These are phyloP conservation scores for Rachycentron canadum DNA, from an alignment of 2,797 vertebrate species.

Conservation along the genomic window DNA sequence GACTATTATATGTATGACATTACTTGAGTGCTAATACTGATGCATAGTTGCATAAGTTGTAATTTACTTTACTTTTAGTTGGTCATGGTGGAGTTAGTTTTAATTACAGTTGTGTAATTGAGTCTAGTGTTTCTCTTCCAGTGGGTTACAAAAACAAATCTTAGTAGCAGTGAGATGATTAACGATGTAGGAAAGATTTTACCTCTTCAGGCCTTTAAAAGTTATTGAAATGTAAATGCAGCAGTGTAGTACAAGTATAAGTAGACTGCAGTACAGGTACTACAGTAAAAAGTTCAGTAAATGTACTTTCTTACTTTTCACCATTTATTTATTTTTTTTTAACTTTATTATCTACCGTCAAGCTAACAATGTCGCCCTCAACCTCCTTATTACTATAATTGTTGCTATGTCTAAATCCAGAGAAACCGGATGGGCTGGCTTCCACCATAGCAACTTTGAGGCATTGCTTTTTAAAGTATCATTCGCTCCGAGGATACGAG, in stretches of 20 bases:
- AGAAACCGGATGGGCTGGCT: neutral
- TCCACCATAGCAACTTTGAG: slow-evolving; percentile 15
- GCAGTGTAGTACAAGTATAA: neutral
- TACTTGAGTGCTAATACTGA: too few species aligned
- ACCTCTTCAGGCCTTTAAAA: too few species aligned
- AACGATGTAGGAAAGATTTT: too few species aligned
- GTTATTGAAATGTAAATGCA: too few species aligned
- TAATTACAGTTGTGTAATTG: too few species aligned
- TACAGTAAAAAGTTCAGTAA: neutral
- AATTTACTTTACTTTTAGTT: too few species aligned
- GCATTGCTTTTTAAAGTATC: slow-evolving; percentile 30
- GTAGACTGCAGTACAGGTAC: neutral
- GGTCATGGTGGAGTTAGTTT: too few species aligned
- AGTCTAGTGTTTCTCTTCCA: too few species aligned
- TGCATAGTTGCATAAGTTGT: too few species aligned
- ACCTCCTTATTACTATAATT: neutral
- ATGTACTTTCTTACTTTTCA: neutral
- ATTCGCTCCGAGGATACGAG: neutral
- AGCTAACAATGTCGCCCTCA: neutral
- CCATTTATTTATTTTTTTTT: neutral
- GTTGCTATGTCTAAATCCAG: neutral
- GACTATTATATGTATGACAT: too few species aligned
- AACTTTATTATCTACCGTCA: neutral
- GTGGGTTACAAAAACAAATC: too few species aligned
- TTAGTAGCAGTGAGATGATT: too few species aligned